Evolutionary conservation across 2,888 invertebrate species (phyloP).

Genomic region (Theretra japonica): DNA sequence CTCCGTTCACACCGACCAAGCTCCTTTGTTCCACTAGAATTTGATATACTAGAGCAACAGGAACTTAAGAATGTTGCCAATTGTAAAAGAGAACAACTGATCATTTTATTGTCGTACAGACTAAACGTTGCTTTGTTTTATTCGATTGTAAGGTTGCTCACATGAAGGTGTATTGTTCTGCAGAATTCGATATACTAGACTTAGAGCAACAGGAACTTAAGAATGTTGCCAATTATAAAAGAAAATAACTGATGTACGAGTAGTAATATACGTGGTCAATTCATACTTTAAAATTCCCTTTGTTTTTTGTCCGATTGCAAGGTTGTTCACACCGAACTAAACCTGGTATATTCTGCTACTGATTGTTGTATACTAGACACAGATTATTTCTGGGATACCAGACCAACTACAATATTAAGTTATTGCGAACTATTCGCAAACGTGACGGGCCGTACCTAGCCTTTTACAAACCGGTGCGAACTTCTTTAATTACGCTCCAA

Average conservation of each 20-base stretch:
- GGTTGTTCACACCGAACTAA: too few species aligned
- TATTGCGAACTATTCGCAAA: background rate
- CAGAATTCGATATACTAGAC: background rate
- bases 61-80: background rate
- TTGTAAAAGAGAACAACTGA: background rate
- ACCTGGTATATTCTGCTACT: background rate
- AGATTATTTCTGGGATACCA: too few species aligned
- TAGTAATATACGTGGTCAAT: too few species aligned
- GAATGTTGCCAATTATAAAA: background rate
- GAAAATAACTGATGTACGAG: too few species aligned
- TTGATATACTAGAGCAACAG: constrained; percentile 8
- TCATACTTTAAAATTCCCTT: too few species aligned
- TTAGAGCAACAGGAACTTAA: background rate
- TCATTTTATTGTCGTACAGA: background rate
- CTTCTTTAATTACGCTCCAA: too few species aligned
- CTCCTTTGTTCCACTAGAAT: constrained; percentile 15
- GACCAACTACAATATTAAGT: background rate
- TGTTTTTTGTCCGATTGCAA: too few species aligned
- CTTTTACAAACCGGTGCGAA: too few species aligned
- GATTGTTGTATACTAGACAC: background rate
- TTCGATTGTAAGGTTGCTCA: too few species aligned
- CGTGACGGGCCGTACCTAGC: too few species aligned
- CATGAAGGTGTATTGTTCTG: background rate
- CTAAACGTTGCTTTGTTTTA: background rate
- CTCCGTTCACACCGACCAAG: constrained; percentile 12